Conservation (phyloP, 2,888 invertebrate genomes). For the Orchesellides sinensis region DNA sequence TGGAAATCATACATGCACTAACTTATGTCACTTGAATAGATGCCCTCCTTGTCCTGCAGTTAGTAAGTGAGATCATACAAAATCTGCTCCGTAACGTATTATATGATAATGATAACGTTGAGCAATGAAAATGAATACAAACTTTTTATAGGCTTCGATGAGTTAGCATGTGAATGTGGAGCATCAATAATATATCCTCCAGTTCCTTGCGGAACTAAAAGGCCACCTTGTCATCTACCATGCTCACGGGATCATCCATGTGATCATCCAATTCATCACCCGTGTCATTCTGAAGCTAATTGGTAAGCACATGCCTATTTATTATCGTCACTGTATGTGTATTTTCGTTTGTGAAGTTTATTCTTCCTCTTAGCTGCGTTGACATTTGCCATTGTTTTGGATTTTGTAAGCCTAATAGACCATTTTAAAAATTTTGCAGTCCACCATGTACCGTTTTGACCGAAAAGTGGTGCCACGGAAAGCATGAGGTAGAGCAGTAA, state of each 20-base stretch:
- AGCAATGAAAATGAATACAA: too few relatives aligned
- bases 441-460: slow-evolving; percentile 93
- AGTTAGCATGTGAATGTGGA: slow-evolving; percentile 95
- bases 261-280: slow-evolving; percentile 89
- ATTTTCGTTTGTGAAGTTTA: too few relatives aligned
- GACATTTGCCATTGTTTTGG: too few relatives aligned
- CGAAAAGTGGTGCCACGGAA: slow-evolving; percentile 89
- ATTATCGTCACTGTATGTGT: too few relatives aligned
- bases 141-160: slow-evolving; percentile 89
- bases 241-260: slow-evolving; percentile 89
- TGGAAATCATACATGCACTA: slow-evolving; percentile 92
- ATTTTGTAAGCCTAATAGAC: too few relatives aligned
- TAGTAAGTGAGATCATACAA: slow-evolving; percentile 79
- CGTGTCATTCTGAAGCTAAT: slow-evolving; percentile 85
- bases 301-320: slow-evolving; percentile 80
- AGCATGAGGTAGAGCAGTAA: slow-evolving; percentile 81
- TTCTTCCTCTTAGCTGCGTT: too few relatives aligned
- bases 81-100: too few relatives aligned
- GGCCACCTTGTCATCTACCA: slow-evolving; percentile 87
- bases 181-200: slow-evolving; percentile 91
- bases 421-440: slow-evolving; percentile 58
- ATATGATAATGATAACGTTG: too few relatives aligned
- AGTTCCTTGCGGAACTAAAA: slow-evolving; percentile 92
- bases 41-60: slow-evolving; percentile 88
- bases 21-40: slow-evolving; percentile 92